Base-by-base conservation (phyloP, 2,888 invertebrate species). In the Drosophila austrosaltans region DNA sequence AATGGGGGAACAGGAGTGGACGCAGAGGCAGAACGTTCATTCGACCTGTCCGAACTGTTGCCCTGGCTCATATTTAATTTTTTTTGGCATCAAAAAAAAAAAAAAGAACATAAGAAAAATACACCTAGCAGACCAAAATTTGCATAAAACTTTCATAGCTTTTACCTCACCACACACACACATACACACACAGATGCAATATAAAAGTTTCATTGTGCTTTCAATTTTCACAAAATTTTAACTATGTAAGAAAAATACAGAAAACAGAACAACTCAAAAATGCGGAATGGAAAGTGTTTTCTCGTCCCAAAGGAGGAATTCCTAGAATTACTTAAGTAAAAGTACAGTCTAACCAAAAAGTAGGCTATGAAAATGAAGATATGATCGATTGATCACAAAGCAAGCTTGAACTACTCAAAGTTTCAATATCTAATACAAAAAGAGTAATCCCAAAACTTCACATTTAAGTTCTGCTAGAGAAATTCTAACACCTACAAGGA, bases 121-220 rank as follows among this genome's bases (percentile, higher is more conserved):
- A 48, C 48, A 25, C 8, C 48, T 22, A 48, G 36, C 8, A 36
- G 36, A 36, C 36, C 36, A 36, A 53, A 80, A 81, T 81, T 83
- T 81, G 78, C 81, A 81, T 83, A 81, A 78, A 83, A 81, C 81
- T 81, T 81, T 81, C 75, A 83, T 72, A 71, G 83, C 73, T 82
- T 81, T 79, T 79, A 69, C 79, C 74, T 77, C 79, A 74, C 48
- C 48, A 25, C 22, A 25, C 48, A 48, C 48, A 48, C 48, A 25
- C 48, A 48, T 10, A 48, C 36, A 36, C 36, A 36, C 25, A 48
- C 71, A 69, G 42, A 79, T 82, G 79, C 82, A 76, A 68, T 76
- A 74, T 57, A 74, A 78, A 82, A 79, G 63, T 82, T 79, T 81
- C 82, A 78, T 75, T 81, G 65, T 73, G 66, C 70, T 25, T 48